These are phyloP conservation scores for Boleophthalmus pectinirostris DNA, from an alignment of 2,113 vertebrate genomes.

Conservation along the genomic window DNA sequence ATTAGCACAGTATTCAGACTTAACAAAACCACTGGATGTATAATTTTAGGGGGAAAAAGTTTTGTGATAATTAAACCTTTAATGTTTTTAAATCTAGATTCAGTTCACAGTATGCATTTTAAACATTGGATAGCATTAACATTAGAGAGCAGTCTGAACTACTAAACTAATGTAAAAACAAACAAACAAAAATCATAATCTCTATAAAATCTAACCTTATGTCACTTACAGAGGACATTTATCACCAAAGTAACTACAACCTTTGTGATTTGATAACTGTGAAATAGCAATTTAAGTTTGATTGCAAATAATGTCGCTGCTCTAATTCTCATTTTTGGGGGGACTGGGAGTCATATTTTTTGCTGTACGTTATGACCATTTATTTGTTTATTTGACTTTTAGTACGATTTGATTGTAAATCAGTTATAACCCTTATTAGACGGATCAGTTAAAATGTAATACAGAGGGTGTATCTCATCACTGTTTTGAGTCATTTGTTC, in stretches of 20 bases:
- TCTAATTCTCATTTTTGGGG: not conserved
- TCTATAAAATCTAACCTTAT: too few relatives aligned
- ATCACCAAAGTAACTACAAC: not conserved
- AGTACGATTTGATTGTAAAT: not conserved
- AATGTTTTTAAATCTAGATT: too few relatives aligned
- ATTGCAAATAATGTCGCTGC: not conserved
- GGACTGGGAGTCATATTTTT: not conserved
- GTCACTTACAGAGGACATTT: too few relatives aligned
- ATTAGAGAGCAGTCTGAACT: not conserved
- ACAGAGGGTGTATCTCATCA: too few relatives aligned
- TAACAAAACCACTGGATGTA: not conserved
- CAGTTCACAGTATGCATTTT: too few relatives aligned
- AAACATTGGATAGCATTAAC: too few relatives aligned
- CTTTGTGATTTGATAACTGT: not conserved
- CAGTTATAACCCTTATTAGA: not conserved
- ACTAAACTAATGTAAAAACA: too few relatives aligned
- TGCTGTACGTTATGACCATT: not conserved
- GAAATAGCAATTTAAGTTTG: not conserved
- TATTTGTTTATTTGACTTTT: not conserved
- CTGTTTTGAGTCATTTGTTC: too few relatives aligned
- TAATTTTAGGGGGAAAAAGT: too few relatives aligned
- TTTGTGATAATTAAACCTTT: too few relatives aligned
- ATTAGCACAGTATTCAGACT: not conserved
- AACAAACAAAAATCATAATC: too few relatives aligned
- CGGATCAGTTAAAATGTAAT: not conserved